A percentile compares a stretch with the other conserved stretches of the same genome.
Conservation (phyloP, 2,113 vertebrate species). For the Plotosus lineatus region DNA sequence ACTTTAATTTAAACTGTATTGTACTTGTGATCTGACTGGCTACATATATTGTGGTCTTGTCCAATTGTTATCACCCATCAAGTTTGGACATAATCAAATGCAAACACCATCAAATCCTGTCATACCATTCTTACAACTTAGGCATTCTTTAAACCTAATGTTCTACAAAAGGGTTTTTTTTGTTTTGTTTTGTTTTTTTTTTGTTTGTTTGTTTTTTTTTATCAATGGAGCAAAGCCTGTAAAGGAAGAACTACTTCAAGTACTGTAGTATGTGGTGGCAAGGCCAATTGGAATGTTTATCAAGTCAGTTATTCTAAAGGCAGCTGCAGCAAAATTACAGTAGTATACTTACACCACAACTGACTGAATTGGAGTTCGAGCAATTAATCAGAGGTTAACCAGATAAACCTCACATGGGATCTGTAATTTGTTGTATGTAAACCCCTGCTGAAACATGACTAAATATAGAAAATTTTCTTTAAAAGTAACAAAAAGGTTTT, state of each 20-base stretch:
- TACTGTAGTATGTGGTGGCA: constrained; percentile 67
- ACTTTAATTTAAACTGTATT: too few species aligned
- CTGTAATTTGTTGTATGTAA: constrained; percentile 67
- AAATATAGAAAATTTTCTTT: constrained; percentile 43
- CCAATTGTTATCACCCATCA: not conserved
- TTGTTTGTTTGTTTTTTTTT: too few species aligned
- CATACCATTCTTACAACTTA: constrained; percentile 28
- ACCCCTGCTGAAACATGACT: constrained; percentile 50
- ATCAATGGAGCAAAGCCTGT: constrained; percentile 52
- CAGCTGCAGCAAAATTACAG: constrained; percentile 76
- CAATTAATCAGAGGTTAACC: constrained; percentile 78
- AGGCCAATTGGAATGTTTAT: constrained; percentile 67
- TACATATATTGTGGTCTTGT: constrained; percentile 18
- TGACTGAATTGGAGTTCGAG: constrained; percentile 63
- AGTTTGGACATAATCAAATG: constrained; percentile 25
- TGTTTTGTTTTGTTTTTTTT: too few species aligned
- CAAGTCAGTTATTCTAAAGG: constrained; percentile 65
- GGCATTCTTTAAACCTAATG: constrained; percentile 41
- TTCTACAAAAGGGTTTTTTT: constrained; percentile 49
- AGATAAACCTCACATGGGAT: constrained; percentile 64
- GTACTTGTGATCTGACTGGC: constrained; percentile 37
- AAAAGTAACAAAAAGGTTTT: constrained; percentile 50
- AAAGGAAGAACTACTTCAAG: constrained; percentile 69
- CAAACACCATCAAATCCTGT: constrained; percentile 21
- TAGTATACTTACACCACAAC: constrained; percentile 69